Evolutionary conservation across 2,113 vertebrate species (phyloP).

Genomic region (Pithys albifrons): DNA sequence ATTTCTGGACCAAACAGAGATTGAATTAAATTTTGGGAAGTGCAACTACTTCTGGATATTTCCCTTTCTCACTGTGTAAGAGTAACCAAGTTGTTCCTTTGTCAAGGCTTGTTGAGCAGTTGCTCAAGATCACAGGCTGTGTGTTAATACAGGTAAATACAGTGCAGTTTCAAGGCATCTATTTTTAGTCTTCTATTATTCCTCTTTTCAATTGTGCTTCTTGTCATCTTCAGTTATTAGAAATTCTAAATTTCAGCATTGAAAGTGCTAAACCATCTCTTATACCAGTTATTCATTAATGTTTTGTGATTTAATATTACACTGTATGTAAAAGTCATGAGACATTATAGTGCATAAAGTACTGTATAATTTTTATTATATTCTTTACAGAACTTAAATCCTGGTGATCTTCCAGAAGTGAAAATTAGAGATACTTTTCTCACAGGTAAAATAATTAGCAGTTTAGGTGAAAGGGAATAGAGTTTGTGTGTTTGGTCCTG

Average conservation of each 20-base stretch:
- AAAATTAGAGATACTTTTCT: slow-evolving; percentile 70
- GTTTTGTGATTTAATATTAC: slow-evolving; percentile 1
- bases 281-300: neutral
- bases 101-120: neutral
- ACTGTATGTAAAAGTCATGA: neutral
- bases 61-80: neutral
- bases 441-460: slow-evolving; percentile 66
- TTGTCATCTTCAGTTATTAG: neutral
- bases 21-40: neutral
- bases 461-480: slow-evolving; percentile 29
- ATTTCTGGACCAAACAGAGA: neutral
- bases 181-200: neutral
- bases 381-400: slow-evolving; percentile 28
- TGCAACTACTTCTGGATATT: neutral
- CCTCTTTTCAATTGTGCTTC: neutral
- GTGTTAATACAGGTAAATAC: neutral
- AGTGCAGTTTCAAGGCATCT: neutral
- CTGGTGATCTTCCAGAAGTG: slow-evolving; percentile 48
- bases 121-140: neutral
- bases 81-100: neutral
- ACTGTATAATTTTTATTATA: neutral
- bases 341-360: neutral
- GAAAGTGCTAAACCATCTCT: neutral
- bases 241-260: slow-evolving; percentile 24
- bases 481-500: slow-evolving; percentile 17